Evolutionary conservation across 1,140 invertebrate species (phyloP).

Genomic region (Notospermus geniculatus): DNA sequence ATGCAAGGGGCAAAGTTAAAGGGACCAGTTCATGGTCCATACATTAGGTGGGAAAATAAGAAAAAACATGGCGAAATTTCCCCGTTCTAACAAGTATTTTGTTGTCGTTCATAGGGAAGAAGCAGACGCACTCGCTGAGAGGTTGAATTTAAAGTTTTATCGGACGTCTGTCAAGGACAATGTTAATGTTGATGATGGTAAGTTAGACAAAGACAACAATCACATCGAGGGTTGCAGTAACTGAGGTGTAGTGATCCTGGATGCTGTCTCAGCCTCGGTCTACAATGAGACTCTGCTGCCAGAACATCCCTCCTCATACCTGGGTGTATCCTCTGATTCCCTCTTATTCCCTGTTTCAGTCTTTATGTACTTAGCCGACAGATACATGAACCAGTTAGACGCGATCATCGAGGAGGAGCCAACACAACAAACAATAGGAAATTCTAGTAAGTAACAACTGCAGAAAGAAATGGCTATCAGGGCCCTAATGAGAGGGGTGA

Average conservation of each 20-base stretch:
- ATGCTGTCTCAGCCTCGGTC: neutral
- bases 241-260: neutral
- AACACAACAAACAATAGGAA: slow-evolving; percentile 45
- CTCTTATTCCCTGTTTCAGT: slow-evolving; percentile 54
- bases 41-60: no score
- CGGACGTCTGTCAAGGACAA: slow-evolving; percentile 96
- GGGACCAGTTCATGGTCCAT: no score
- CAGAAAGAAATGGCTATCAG: no score
- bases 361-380: slow-evolving; percentile 81
- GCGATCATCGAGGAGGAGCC: slow-evolving; percentile 63
- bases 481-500: no score
- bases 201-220: neutral
- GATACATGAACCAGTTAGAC: slow-evolving; percentile 71
- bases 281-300: neutral
- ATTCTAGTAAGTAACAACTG: slow-evolving; percentile 37
- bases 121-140: slow-evolving; percentile 80
- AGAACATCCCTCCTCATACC: neutral
- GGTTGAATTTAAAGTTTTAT: slow-evolving; percentile 81
- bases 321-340: neutral
- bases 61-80: no score
- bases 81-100: slow-evolving; percentile 7
- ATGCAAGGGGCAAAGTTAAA: no score
- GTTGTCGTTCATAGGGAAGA: slow-evolving; percentile 71
- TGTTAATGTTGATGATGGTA: slow-evolving; percentile 83
- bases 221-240: neutral